phyloP scores from a whole-genome alignment of 2,797 vertebrate genomes.

The Bradypus variegatus region DNA sequence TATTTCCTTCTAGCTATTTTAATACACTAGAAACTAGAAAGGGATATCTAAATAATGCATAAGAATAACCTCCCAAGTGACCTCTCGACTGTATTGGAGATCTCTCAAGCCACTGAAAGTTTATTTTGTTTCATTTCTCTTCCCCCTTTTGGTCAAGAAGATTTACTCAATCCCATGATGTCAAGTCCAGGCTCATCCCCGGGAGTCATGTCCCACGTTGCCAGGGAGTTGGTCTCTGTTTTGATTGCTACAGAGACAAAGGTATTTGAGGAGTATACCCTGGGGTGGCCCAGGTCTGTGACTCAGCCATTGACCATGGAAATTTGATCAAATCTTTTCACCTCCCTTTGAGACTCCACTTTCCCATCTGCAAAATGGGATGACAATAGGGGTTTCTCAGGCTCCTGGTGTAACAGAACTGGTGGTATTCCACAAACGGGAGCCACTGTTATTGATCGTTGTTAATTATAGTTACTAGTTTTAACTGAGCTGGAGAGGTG shows the following conservation, averaged over 20 bases:
- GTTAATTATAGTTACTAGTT: not conserved
- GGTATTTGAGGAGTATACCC: not conserved
- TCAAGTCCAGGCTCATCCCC: too few species aligned
- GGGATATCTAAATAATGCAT: too few species aligned
- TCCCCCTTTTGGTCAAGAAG: too few species aligned
- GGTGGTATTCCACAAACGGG: not conserved
- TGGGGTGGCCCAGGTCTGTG: not conserved
- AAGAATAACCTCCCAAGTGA: too few species aligned
- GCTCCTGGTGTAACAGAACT: not conserved
- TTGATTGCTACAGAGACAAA: not conserved
- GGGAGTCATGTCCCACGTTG: too few species aligned
- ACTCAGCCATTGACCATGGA: not conserved
- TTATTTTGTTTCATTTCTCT: too few species aligned
- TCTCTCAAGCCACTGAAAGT: too few species aligned
- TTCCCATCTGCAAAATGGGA: not conserved
- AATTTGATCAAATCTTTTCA: not conserved
- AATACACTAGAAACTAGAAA: too few species aligned
- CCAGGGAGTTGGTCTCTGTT: not conserved
- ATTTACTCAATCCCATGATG: too few species aligned
- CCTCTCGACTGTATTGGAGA: too few species aligned
- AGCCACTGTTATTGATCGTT: too few species aligned
- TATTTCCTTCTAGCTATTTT: too few species aligned
- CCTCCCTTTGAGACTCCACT: not conserved
- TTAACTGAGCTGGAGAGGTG: not conserved
- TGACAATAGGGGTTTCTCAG: not conserved